These are phyloP conservation scores for Tragelaphus oryx DNA, from an alignment of 2,797 vertebrate genomes.

Conservation along the genomic window DNA sequence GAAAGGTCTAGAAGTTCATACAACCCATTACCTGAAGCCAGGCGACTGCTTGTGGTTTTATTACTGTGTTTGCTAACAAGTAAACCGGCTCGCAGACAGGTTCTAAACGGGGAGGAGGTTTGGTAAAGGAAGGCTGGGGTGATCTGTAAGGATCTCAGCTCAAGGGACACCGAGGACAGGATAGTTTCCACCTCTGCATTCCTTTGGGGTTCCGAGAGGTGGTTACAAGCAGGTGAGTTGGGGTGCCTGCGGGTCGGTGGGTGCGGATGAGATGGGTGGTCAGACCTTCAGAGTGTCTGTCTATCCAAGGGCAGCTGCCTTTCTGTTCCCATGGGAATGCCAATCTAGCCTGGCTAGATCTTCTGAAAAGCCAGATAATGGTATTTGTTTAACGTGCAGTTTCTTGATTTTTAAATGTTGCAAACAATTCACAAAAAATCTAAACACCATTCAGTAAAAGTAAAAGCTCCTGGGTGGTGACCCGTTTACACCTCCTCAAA, in stretches of 20 bases:
- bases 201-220: not conserved
- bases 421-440: not conserved
- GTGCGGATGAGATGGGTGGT: accelerated
- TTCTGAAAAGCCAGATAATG: not conserved
- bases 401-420: conserved; percentile 2
- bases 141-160: not conserved
- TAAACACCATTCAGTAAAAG: not conserved
- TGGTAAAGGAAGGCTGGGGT: not conserved
- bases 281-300: not conserved
- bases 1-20: not conserved
- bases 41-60: not conserved
- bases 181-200: not conserved
- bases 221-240: not conserved
- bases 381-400: not conserved
- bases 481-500: not conserved
- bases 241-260: accelerated
- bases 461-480: not conserved
- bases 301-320: not conserved
- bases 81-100: not conserved
- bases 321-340: not conserved
- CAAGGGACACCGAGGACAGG: not conserved
- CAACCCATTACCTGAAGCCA: not conserved
- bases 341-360: not conserved
- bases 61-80: conserved; percentile 18
- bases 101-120: not conserved